A percentile compares a stretch with the other conserved stretches of the same genome.
These are phyloP conservation scores for Palythoa grandis DNA, from an alignment of 92 coral and sea anemone genomes.

Conservation along the genomic window DNA sequence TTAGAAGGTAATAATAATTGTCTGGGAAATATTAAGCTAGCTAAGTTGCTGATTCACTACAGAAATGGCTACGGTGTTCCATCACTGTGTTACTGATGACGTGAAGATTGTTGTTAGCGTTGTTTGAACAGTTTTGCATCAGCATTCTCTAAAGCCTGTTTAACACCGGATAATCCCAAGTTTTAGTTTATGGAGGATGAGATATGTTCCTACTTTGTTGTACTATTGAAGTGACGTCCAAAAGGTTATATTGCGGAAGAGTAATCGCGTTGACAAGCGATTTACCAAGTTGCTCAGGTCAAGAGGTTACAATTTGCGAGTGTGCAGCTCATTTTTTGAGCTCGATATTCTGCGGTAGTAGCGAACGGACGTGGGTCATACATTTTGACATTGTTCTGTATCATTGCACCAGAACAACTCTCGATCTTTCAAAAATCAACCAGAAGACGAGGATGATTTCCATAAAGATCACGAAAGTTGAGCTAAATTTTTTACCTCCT, in stretches of 20 bases:
- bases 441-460: not conserved
- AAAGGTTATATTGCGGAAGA: not conserved
- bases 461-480: constrained; percentile 19
- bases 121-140: not conserved
- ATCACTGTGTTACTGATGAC: not conserved
- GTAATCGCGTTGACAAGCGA: constrained; percentile 37
- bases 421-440: not conserved
- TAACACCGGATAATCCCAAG: constrained; percentile 1
- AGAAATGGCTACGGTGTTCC: not conserved
- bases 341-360: not conserved
- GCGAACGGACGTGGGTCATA: not conserved
- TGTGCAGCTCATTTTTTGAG: not conserved
- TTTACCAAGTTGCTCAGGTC: constrained; percentile 23
- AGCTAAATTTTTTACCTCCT: not conserved
- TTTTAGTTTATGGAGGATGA: not conserved
- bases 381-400: not conserved
- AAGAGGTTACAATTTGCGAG: constrained; percentile 15
- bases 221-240: not conserved
- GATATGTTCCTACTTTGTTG: not conserved
- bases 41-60: not conserved
- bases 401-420: not conserved
- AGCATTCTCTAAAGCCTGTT: not conserved
- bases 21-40: not conserved
- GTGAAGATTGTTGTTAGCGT: not conserved
- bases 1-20: not conserved